Percentiles rank a stretch among this genome's conserved stretches.
Conservation (phyloP, 2,113 vertebrate genomes). For the Alosa alosa region DNA sequence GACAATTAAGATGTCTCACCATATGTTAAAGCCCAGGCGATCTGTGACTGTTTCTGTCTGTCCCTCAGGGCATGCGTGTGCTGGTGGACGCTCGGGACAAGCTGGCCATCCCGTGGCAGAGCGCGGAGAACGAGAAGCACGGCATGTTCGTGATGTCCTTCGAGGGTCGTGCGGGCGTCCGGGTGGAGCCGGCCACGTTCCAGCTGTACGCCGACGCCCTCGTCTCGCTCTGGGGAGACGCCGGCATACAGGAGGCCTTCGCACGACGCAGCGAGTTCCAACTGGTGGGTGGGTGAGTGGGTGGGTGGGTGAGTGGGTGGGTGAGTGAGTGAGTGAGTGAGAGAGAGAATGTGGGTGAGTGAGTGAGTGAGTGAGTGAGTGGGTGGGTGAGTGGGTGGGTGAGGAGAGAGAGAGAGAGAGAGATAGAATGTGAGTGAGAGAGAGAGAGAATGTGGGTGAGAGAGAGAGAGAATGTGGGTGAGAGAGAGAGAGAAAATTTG, state of each 20-base stretch:
- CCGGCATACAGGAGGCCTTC: slow-evolving; percentile 78
- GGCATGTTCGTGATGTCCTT: slow-evolving; percentile 97
- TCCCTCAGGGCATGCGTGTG: slow-evolving; percentile 85
- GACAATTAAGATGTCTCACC: no score
- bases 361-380: not conserved
- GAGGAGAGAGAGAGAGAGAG: no score
- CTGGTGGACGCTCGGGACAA: slow-evolving; percentile 95
- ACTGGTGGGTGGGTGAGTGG: not conserved
- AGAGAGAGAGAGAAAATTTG: not conserved
- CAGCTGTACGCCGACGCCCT: slow-evolving; percentile 76
- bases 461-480: not conserved
- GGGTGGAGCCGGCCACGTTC: slow-evolving; percentile 83
- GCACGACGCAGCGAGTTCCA: slow-evolving; percentile 72
- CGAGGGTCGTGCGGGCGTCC: slow-evolving; percentile 82
- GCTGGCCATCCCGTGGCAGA: slow-evolving; percentile 90
- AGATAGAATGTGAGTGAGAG: not conserved
- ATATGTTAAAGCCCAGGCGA: no score
- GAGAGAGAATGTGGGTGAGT: not conserved
- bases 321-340: not conserved
- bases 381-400: not conserved
- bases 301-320: not conserved
- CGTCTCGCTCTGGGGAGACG: slow-evolving; percentile 72
- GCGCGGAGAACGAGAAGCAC: slow-evolving; percentile 92
- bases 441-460: not conserved
- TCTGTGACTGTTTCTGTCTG: slow-evolving; percentile 5